These are phyloP conservation scores for Marmota flaviventris DNA, from an alignment of 2,113 vertebrate genomes.

Conservation along the genomic window DNA sequence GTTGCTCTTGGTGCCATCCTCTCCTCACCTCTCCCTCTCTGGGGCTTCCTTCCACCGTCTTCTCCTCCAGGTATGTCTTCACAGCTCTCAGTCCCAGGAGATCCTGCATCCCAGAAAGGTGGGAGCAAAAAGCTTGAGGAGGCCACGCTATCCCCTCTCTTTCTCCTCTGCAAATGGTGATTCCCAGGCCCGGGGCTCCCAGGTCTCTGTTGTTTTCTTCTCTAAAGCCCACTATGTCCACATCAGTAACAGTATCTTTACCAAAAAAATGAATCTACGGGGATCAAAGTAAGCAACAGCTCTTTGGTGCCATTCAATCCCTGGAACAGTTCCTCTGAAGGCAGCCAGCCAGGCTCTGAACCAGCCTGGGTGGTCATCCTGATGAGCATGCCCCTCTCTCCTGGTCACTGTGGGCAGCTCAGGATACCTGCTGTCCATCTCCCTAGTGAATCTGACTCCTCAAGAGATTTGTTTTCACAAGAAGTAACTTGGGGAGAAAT, in stretches of 20 bases:
- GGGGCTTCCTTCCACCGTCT: background rate
- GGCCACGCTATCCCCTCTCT: too few relatives aligned
- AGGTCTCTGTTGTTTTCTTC: conserved; percentile 21
- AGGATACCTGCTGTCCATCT: conserved; percentile 77
- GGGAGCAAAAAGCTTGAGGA: background rate
- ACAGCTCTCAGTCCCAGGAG: background rate
- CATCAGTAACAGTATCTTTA: background rate
- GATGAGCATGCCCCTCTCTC: background rate
- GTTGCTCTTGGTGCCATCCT: background rate
- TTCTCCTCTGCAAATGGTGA: background rate
- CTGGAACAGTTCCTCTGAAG: background rate
- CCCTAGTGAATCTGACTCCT: conserved; percentile 83
- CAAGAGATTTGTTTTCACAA: conserved; percentile 83
- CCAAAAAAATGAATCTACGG: conserved; percentile 31
- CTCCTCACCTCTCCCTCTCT: rapidly evolving
- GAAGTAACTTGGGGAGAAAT: background rate
- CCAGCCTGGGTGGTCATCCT: conserved; percentile 56
- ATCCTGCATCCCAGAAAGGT: background rate
- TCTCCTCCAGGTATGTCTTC: background rate
- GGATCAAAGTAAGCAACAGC: conserved; percentile 17
- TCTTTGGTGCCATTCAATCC: background rate
- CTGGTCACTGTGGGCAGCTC: conserved; percentile 55
- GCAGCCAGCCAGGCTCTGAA: background rate
- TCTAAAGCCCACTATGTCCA: conserved; percentile 23
- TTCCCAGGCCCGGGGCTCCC: background rate